A percentile compares a stretch with the other conserved stretches of the same genome.
phyloP scores from a whole-genome alignment of 1,140 invertebrate genomes.

The Triops longicaudatus region DNA sequence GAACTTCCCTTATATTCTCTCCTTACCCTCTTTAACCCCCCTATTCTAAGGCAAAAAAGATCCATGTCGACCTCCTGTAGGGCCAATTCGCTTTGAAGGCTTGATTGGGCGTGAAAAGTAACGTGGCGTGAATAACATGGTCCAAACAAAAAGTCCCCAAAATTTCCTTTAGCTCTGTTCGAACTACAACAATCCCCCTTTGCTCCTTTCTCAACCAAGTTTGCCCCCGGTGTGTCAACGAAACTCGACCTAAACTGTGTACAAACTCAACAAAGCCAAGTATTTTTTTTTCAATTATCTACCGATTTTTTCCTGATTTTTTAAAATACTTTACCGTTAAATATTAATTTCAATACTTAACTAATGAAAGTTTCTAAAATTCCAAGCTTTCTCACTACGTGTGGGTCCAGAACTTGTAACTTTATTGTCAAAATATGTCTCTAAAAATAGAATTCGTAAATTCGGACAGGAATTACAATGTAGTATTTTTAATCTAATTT shows the following conservation, averaged over 20 bases:
- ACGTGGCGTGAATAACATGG: not conserved
- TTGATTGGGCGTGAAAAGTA: slow-evolving; percentile 15
- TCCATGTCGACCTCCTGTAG: not conserved
- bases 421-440: no score
- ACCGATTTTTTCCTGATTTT: not conserved
- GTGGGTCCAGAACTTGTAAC: no score
- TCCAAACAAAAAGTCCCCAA: not conserved
- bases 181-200: not conserved
- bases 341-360: not conserved
- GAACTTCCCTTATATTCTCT: not conserved
- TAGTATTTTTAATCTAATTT: no score
- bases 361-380: no score
- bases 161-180: no score
- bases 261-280: not conserved
- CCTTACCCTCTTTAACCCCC: slow-evolving; percentile 5
- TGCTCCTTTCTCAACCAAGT: not conserved
- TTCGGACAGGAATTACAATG: no score
- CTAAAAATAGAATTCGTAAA: no score
- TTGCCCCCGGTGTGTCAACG: not conserved
- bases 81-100: slow-evolving; percentile 6
- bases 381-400: no score
- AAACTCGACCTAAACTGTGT: no score
- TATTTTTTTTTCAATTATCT: no score
- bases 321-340: not conserved
- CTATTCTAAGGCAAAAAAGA: not conserved